A percentile compares a stretch with the other conserved stretches of the same genome.
Conservation (phyloP, 1,140 invertebrate species). For the Archegozetes longisetosus region DNA sequence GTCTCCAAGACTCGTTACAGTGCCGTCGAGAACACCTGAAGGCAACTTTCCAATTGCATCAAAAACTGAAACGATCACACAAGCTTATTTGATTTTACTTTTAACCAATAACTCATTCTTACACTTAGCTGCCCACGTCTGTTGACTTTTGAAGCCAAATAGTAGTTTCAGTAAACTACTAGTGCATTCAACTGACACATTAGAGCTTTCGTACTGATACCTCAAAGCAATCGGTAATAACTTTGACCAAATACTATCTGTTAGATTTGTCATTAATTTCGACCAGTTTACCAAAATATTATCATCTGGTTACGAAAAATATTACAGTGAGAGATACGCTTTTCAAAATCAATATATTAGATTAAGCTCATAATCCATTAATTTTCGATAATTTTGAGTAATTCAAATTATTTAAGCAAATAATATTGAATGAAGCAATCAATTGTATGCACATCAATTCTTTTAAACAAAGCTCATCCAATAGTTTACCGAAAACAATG, state of each 20-base stretch:
- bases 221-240: not conserved
- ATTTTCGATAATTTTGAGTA: too few relatives aligned
- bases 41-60: constrained; percentile 14
- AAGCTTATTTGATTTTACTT: too few relatives aligned
- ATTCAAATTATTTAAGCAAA: too few relatives aligned
- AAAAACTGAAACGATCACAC: constrained; percentile 18
- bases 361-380: too few relatives aligned
- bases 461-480: too few relatives aligned
- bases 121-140: not conserved
- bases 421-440: too few relatives aligned
- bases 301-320: not conserved
- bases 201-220: not conserved
- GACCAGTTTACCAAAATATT: not conserved
- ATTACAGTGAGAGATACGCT: too few relatives aligned
- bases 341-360: too few relatives aligned
- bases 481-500: too few relatives aligned
- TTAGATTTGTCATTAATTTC: not conserved
- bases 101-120: not conserved
- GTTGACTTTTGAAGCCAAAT: not conserved
- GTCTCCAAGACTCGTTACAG: constrained; percentile 13
- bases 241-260: not conserved
- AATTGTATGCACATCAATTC: too few relatives aligned
- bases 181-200: not conserved
- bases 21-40: constrained; percentile 14
- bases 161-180: not conserved